Evolutionary conservation across 2,113 vertebrate species (phyloP).

Genomic region (Pampusana beccarii): DNA sequence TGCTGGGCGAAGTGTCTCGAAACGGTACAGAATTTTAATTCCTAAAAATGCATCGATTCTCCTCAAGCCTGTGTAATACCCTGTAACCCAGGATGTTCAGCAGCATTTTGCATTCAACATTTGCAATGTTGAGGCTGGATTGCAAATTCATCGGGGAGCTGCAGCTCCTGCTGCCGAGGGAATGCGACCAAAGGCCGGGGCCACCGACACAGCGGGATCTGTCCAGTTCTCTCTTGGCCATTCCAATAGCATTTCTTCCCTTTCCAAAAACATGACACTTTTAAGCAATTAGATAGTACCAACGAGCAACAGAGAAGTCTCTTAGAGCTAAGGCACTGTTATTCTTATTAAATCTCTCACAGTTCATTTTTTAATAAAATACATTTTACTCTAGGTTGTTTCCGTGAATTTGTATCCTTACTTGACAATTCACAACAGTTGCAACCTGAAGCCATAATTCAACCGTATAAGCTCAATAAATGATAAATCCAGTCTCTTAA

Average conservation of each 20-base stretch:
- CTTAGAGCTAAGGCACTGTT: not conserved
- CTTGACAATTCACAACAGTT: not conserved
- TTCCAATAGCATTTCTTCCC: not conserved
- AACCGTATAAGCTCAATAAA: not conserved
- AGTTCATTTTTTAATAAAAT: not conserved
- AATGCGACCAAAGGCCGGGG: not conserved
- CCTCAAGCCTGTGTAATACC: not conserved
- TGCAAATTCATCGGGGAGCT: not conserved
- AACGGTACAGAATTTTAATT: not conserved
- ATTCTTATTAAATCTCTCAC: not conserved
- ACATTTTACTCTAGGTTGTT: not conserved
- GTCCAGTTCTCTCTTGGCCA: not conserved
- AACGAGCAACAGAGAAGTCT: not conserved
- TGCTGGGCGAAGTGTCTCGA: not conserved
- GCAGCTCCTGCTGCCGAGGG: not conserved
- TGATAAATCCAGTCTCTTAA: constrained; percentile 13
- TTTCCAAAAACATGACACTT: not conserved
- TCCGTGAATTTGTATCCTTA: not conserved
- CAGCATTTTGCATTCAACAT: not conserved
- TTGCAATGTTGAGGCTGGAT: not conserved
- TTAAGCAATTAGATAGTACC: not conserved
- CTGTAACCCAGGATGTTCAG: fast-evolving
- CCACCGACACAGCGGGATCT: not conserved
- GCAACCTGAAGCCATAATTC: not conserved
- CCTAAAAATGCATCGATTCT: not conserved